Conservation (phyloP, 2,797 vertebrate genomes). For the Argyrosomus regius region DNA sequence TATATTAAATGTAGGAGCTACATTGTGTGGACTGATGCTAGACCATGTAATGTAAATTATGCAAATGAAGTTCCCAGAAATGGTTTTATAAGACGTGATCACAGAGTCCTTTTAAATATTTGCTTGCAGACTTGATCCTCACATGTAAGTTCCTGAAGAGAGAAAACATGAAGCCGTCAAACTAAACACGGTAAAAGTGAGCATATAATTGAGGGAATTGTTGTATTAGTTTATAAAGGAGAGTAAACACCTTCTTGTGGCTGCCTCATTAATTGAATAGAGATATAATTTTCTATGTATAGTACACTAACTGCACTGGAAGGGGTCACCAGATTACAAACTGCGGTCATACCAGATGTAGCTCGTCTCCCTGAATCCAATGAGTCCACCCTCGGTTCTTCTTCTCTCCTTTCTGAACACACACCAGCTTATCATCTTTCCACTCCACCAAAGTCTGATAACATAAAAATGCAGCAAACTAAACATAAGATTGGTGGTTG, state of each 20-base stretch:
- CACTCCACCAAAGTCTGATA: constrained; percentile 88
- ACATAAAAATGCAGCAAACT: not conserved
- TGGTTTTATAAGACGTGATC: constrained; percentile 22
- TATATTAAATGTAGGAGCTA: not conserved
- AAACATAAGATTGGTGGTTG: not conserved
- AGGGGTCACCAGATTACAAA: not conserved
- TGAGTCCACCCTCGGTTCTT: constrained; percentile 92
- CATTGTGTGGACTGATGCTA: not conserved
- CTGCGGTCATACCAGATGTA: constrained; percentile 86
- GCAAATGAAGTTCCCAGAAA: not conserved
- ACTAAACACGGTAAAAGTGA: not conserved
- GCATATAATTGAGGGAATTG: not conserved
- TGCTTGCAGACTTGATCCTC: constrained; percentile 82
- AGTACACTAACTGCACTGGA: too few species aligned
- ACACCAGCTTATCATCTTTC: constrained; percentile 88
- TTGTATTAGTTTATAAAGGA: not conserved
- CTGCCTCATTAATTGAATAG: not conserved
- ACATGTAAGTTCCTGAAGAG: constrained; percentile 80
- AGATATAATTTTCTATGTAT: not conserved
- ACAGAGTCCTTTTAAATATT: constrained; percentile 77
- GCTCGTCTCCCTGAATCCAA: constrained; percentile 90
- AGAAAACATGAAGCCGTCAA: constrained; percentile 1
- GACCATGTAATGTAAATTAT: not conserved
- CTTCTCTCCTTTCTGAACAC: constrained; percentile 91
- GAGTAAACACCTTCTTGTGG: not conserved